phyloP scores from a whole-genome alignment of 2,113 vertebrate species.

The Sander lucioperca region DNA sequence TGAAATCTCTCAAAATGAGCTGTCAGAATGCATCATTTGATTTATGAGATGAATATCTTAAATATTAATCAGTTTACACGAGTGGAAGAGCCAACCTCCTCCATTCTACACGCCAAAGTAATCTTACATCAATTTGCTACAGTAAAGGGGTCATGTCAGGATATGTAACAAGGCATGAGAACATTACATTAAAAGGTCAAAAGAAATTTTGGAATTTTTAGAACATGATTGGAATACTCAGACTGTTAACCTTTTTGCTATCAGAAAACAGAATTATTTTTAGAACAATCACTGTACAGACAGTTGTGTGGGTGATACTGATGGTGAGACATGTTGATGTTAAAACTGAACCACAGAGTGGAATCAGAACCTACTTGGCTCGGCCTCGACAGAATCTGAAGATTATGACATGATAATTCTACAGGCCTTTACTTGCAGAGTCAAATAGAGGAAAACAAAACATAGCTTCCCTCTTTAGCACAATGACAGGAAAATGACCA shows the following conservation, averaged over 20 bases:
- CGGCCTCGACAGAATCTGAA: not conserved
- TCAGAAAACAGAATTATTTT: not conserved
- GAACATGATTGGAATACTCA: not conserved
- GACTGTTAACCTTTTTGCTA: not conserved
- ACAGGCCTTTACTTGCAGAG: conserved; percentile 36
- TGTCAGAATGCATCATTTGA: conserved; percentile 64
- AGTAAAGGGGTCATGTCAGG: conserved; percentile 23
- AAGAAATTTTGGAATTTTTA: not conserved
- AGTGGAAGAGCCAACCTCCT: conserved; percentile 30
- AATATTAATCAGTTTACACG: conserved; percentile 53
- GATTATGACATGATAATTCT: not conserved
- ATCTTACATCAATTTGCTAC: conserved; percentile 33
- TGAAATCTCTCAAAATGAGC: conserved; percentile 57
- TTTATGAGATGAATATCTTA: conserved; percentile 62
- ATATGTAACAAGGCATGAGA: conserved; percentile 22
- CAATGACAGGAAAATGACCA: conserved; percentile 53
- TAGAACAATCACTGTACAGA: not conserved
- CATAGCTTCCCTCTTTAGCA: conserved; percentile 18
- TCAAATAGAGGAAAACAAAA: conserved; percentile 7
- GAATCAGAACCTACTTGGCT: not conserved
- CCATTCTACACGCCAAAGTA: conserved; percentile 23
- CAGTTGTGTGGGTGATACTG: conserved; percentile 5
- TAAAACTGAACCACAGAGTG: not conserved
- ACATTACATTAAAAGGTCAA: conserved; percentile 38
- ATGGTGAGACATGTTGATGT: conserved; percentile 21